These are phyloP conservation scores for Nesogale talazaci DNA, from an alignment of 2,113 vertebrate genomes.

Conservation along the genomic window DNA sequence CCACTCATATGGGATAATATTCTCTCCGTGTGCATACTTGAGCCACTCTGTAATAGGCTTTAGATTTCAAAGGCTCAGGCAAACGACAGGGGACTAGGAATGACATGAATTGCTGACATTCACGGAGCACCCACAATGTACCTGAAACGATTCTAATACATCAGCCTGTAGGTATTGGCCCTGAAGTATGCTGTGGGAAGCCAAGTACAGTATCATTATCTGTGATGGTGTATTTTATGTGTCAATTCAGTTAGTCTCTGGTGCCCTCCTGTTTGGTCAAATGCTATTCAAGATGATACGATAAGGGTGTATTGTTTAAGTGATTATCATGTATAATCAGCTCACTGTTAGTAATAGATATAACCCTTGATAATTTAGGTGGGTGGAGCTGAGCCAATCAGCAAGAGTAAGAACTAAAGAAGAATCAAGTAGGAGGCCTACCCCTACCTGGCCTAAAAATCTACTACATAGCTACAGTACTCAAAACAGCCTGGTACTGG, in stretches of 20 bases:
- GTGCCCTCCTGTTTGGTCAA: not conserved
- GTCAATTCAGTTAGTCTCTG: not conserved
- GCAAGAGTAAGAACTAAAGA: not conserved
- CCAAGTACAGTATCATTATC: not conserved
- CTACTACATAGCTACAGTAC: no score
- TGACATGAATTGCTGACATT: not conserved
- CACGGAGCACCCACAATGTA: not conserved
- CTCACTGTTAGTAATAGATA: not conserved
- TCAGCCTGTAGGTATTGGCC: not conserved
- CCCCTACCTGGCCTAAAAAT: no score
- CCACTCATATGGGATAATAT: not conserved
- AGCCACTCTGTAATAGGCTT: not conserved
- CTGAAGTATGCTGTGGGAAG: not conserved
- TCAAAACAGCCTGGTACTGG: no score
- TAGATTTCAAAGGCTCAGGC: not conserved
- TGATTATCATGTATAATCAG: not conserved
- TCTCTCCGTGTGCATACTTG: not conserved
- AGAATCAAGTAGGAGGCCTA: no score
- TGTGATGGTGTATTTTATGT: not conserved
- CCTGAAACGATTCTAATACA: not conserved
- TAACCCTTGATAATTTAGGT: not conserved
- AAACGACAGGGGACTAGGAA: not conserved
- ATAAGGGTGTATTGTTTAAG: not conserved
- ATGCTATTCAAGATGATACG: not conserved
- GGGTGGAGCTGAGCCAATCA: not conserved